Conservation (phyloP, 2,888 invertebrate genomes). For the Troides oblongomaculatus region DNA sequence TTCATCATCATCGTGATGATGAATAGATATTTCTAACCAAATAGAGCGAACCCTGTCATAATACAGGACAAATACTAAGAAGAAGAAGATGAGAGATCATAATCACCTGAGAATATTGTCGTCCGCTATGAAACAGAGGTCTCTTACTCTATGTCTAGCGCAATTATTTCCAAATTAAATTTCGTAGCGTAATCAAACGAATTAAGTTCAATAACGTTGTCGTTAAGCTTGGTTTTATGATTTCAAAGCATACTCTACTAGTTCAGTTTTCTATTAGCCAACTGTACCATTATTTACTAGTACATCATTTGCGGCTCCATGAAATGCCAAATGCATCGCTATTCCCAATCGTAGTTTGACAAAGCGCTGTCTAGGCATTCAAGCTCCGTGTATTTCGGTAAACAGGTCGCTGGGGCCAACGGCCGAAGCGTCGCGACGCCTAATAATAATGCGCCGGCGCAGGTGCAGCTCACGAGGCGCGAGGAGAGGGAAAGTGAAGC, state of each 20-base stretch:
- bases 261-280: slow-evolving; percentile 1
- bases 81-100: too few species aligned
- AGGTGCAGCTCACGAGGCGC: slow-evolving; percentile 51
- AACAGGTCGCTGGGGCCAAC: slow-evolving; percentile 73
- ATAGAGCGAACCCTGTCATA: too few species aligned
- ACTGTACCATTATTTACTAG: slow-evolving; percentile 12
- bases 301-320: slow-evolving; percentile 2
- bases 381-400: slow-evolving; percentile 68
- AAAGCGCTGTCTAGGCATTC: slow-evolving; percentile 32
- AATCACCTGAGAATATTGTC: too few species aligned
- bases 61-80: too few species aligned
- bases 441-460: slow-evolving; percentile 68
- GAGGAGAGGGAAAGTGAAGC: slow-evolving; percentile 30
- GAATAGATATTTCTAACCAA: too few species aligned
- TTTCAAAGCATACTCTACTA: neutral
- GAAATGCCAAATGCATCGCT: slow-evolving; percentile 27
- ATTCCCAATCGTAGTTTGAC: slow-evolving; percentile 27
- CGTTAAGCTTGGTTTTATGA: too few species aligned
- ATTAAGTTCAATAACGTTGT: too few species aligned
- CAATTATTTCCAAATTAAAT: too few species aligned
- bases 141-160: too few species aligned
- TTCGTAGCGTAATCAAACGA: too few species aligned
- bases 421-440: slow-evolving; percentile 72
- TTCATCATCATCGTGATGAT: too few species aligned
- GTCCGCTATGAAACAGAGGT: too few species aligned